phyloP scores from a whole-genome alignment of 2,113 vertebrate genomes.

The Okapia johnstoni region DNA sequence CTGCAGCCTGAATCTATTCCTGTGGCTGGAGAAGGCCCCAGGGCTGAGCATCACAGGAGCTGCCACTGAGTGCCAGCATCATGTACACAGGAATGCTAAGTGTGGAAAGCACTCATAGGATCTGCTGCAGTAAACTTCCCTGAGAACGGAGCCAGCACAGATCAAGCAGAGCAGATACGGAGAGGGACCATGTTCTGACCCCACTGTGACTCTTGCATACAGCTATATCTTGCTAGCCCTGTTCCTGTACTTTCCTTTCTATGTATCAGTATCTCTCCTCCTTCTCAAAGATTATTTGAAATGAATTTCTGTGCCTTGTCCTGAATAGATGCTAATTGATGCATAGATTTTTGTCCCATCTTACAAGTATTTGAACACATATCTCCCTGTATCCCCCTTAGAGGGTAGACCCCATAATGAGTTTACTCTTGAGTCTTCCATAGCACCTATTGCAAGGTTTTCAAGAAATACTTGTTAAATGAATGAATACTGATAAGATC shows the following conservation, averaged over 20 bases:
- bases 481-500: not conserved
- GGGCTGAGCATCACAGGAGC: not conserved
- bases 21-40: not conserved
- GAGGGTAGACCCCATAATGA: not conserved
- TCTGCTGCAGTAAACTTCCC: not conserved
- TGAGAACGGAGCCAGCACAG: not conserved
- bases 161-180: not conserved
- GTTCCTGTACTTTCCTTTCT: not conserved
- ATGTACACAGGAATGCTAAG: not conserved
- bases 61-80: rapidly evolving
- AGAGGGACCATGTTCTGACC: too few species aligned
- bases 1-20: not conserved
- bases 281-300: not conserved
- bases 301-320: not conserved
- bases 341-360: not conserved
- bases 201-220: not conserved
- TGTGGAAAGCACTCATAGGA: rapidly evolving
- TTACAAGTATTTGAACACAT: not conserved
- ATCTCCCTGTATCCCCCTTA: not conserved
- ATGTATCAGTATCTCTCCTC: not conserved
- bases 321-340: not conserved
- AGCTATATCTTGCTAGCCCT: not conserved
- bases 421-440: not conserved
- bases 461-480: not conserved
- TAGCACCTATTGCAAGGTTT: not conserved